These are phyloP conservation scores for Dorcus hopei DNA, from an alignment of 2,888 invertebrate species.

Conservation along the genomic window DNA sequence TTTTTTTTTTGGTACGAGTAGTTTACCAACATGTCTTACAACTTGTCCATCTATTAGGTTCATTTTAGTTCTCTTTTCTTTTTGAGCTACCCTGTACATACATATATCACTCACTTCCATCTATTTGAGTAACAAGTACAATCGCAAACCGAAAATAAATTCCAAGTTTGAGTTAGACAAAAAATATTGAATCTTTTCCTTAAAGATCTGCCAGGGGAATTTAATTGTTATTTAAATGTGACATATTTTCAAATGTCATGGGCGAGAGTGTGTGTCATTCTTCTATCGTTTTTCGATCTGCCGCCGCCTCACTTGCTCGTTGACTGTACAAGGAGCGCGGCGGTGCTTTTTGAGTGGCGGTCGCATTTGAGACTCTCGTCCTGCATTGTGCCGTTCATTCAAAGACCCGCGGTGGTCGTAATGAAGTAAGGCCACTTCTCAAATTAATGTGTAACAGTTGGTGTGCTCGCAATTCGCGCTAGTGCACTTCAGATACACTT, in stretches of 20 bases:
- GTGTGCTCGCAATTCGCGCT: constrained; percentile 30
- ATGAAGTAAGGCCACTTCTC: constrained; percentile 24
- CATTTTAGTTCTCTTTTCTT: too few species aligned
- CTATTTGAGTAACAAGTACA: too few species aligned
- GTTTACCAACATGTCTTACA: too few species aligned
- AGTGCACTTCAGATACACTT: constrained; percentile 1
- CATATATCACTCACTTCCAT: too few species aligned
- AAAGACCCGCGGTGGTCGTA: constrained; percentile 4
- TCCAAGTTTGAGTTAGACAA: too few species aligned
- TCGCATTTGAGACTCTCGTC: constrained; percentile 1
- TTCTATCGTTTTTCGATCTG: neutral
- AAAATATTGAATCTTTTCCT: too few species aligned
- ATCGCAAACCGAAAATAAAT: too few species aligned
- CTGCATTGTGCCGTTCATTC: neutral
- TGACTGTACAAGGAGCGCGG: neutral
- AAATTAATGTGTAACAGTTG: constrained; percentile 36
- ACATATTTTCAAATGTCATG: constrained; percentile 1
- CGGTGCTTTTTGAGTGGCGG: neutral
- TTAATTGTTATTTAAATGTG: neutral
- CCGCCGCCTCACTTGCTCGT: neutral
- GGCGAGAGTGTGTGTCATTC: neutral
- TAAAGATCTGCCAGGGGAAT: too few species aligned
- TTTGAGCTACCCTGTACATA: too few species aligned
- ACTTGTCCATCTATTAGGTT: too few species aligned
- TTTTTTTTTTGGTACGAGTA: too few species aligned